Evolutionary conservation across 2,113 vertebrate species (phyloP), one percentile per base, ranked within the genome.

Genomic region (Elgaria multicarinata): DNA sequence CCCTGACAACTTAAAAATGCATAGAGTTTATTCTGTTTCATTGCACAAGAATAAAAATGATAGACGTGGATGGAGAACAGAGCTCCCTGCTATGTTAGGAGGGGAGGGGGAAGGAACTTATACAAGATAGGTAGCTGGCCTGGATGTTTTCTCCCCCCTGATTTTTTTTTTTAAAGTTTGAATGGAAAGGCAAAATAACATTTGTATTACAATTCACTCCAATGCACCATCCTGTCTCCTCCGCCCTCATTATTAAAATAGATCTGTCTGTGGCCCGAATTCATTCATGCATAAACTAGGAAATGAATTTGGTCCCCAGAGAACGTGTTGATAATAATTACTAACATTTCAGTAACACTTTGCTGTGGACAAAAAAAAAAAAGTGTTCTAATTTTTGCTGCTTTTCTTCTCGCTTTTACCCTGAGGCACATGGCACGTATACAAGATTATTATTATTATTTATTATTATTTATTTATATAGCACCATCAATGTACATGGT

Each of bases 1-100:
- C 95, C 95, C 95, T 93, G 91, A 96, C 89, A 95, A 92, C 76
- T 94, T 95, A 93, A 69, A 89, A 90, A 95, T 93, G 91, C 39
- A 66, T 85, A 26, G 90, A 91, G 91, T 95, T 95, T 93, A 74
- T 93, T 95, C 94, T 91, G 10, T 93, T 93, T 96, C 93, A 94
- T 93, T 90, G 85, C 53, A 86, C n/a, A 90, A 91, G 84, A 92
- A 88, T 94, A 88, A 94, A n/a, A 95, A 89, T 89, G 87, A 76
- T 89, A 86, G 87, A 82, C 92, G 87, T 81, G 85, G 83, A 13
- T 82, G 64, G 71, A 83, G 83, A 92, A 62, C 58, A 69, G 81
- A 84, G 88, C 67, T 93, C 87, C 86, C 44, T 87, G 83, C 90
- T 55, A 67, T 55, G 86, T 66, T 81, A 91, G 85, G 83, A 10